Base-by-base conservation (phyloP, 1,140 invertebrate species). In the Penaeus vannamei region DNA sequence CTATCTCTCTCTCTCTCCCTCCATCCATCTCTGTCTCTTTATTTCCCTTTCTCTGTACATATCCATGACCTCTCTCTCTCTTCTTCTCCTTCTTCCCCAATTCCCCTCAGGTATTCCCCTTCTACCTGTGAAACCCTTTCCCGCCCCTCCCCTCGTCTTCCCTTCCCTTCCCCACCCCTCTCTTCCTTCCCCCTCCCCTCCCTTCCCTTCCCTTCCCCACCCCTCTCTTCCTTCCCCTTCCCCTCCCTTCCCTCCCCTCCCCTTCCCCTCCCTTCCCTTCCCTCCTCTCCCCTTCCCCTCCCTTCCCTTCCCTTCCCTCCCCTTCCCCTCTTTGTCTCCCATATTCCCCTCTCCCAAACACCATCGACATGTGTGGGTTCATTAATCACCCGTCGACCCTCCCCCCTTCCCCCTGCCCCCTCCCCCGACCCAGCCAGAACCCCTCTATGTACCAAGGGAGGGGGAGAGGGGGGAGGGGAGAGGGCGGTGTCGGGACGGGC, bases 1-100 rank as follows among this genome's bases (percentile, higher is more conserved):
- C 69, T 72, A 12, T 72, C 69, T 72, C 69, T 72, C 69, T 23
- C 69, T 72, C 69, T 72, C 69, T 72, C 69, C 4, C 22, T 12
- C 69, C 23, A 14, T 23, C 29, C 14, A 3, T 69, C 29, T n/a
- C 14, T 69, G 3, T 69, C 29, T n/a, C 29, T 69, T 7, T 69
- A 2, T n/a, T 14, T 69, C 23, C 14, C 29, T n/a, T 69, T 69
- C 23, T 69, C 29, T n/a, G 3, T 69, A 3, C 14, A n/a, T n/a
- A n/a, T n/a, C n/a, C n/a, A n/a, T n/a, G n/a, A n/a, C n/a, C 66
- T 26, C 32, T 72, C n/a, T 72, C 66, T 26, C 32, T 72, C n/a
- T 72, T 17, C 8, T 12, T 72, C n/a, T 72, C 32, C 8, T 12
- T 76, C 17, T 76, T 20, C 4, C 36, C 23, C 4, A 19, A 14